phyloP scores from a whole-genome alignment of 1,140 invertebrate genomes.

The Carcinoscorpius rotundicauda region DNA sequence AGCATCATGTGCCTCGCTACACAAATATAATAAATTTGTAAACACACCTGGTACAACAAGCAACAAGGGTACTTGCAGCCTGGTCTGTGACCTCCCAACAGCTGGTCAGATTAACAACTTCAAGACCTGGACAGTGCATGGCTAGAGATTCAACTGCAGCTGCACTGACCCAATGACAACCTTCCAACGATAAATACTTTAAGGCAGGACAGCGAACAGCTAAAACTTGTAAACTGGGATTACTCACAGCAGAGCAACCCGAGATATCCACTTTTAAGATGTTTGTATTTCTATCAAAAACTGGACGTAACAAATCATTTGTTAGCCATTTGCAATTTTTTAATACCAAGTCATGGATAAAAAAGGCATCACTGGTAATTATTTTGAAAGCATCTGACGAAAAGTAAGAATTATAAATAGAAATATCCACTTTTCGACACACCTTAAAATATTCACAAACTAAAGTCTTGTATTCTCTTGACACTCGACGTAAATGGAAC shows the following conservation, averaged over 20 bases:
- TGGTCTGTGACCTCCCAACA: constrained; percentile 35
- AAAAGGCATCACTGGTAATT: constrained; percentile 6
- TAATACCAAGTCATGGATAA: constrained; percentile 23
- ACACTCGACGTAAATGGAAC: constrained; percentile 17
- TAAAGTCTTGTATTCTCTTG: constrained; percentile 5
- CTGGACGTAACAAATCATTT: constrained; percentile 26
- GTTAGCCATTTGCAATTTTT: constrained; percentile 32
- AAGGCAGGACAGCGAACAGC: constrained; percentile 26
- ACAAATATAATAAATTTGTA: neutral
- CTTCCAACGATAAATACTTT: constrained; percentile 25
- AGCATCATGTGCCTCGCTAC: too few species aligned
- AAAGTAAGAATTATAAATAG: neutral
- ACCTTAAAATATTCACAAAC: constrained; percentile 18
- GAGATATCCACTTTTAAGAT: constrained; percentile 28
- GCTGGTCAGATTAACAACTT: constrained; percentile 31
- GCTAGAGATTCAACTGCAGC: constrained; percentile 27
- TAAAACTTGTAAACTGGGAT: constrained; percentile 26
- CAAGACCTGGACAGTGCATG: constrained; percentile 25
- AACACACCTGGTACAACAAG: constrained; percentile 28
- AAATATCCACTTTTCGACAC: constrained; percentile 1
- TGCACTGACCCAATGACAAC: constrained; percentile 32
- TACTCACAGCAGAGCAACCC: constrained; percentile 28
- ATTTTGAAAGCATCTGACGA: constrained; percentile 7
- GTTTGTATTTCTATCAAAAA: constrained; percentile 26
- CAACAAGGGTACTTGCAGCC: constrained; percentile 26